Base-by-base conservation (phyloP, 2,113 vertebrate species). In the Ptychochromis oligacanthus region DNA sequence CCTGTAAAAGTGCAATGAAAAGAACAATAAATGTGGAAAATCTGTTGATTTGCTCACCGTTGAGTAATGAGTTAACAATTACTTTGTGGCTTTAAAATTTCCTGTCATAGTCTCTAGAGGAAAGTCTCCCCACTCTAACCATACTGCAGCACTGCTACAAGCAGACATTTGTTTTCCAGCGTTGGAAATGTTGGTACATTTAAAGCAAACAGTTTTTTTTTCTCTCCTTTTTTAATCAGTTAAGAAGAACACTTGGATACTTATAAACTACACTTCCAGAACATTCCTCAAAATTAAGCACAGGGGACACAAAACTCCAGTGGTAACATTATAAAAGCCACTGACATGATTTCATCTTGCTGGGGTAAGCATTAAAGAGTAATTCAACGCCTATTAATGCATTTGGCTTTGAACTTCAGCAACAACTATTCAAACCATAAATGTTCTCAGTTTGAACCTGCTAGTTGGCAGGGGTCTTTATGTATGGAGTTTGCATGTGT, bases 41-140 rank as follows among this genome's bases (percentile, higher is more conserved):
- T 61, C 70, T 80, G 1, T 40, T 54, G 15, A 40, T 22, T 57
- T 52, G 49, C 70, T 82, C 64, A 80, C 4, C 80, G 20, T 17
- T 72, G 54, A 77, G 65, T 81, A 83, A 88, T 81, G 60, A 58
- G 59, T 81, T 67, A 64, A 59, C 46, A 78, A 83, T 80, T 86
- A 67, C 65, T 74, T 86, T 65, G 6, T 61, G 64, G 56, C 54
- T 87, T 79, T 62, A 54, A 82, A 87, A 81, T 78, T 84, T 89
- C 80, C 70, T 82, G 79, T 80, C 11, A 14, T 40, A 36, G 40
- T 85, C 54, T 75, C 28, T 67, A 11, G 20, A 61, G 55, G 67
- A 80, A 67, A 54, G 28, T n/a, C 38, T 61, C 22, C 22, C 20
- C 17, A 43, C 14, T 2, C 4, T 26, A 10, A n/a, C 24, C 38